Conservation (phyloP, 2,113 vertebrate genomes). For the Nannobrachium achirus region DNA sequence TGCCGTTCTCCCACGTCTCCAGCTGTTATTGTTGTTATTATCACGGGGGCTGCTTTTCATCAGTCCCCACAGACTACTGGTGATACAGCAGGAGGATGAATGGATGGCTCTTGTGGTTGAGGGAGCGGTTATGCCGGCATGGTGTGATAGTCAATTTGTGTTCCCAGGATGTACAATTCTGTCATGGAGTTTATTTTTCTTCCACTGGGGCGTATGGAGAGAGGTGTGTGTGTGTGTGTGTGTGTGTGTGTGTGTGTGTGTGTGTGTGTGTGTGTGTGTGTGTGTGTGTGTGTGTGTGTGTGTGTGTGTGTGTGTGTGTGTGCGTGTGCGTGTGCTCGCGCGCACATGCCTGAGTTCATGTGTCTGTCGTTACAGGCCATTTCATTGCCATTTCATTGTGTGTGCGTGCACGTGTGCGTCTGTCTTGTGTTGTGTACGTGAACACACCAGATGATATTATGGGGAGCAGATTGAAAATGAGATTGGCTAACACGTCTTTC, state of each 20-base stretch:
- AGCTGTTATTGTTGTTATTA: slow-evolving; percentile 69
- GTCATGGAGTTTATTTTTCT: slow-evolving; percentile 14
- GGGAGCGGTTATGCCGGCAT: slow-evolving; percentile 41
- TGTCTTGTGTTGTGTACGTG: slow-evolving; percentile 18
- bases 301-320: background rate
- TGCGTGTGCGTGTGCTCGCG: background rate
- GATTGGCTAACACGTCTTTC: slow-evolving; percentile 58
- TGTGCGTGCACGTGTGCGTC: background rate
- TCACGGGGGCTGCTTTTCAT: slow-evolving; percentile 55
- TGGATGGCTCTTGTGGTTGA: slow-evolving; percentile 54
- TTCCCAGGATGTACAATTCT: slow-evolving; percentile 16
- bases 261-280: slow-evolving; percentile 24
- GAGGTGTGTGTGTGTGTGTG: slow-evolving; percentile 15
- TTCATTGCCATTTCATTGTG: background rate
- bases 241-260: slow-evolving; percentile 3
- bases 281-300: background rate
- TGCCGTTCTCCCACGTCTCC: slow-evolving; percentile 45
- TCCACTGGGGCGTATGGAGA: slow-evolving; percentile 40
- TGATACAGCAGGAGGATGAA: slow-evolving; percentile 45
- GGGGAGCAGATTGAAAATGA: slow-evolving; percentile 76
- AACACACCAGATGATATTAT: slow-evolving; percentile 62
- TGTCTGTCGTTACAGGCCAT: background rate
- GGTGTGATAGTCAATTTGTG: slow-evolving; percentile 36
- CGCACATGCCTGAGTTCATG: background rate
- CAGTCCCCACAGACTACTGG: slow-evolving; percentile 56